Evolutionary conservation across 1,140 invertebrate genomes (phyloP).

Genomic region (Ganaspis sp.): DNA sequence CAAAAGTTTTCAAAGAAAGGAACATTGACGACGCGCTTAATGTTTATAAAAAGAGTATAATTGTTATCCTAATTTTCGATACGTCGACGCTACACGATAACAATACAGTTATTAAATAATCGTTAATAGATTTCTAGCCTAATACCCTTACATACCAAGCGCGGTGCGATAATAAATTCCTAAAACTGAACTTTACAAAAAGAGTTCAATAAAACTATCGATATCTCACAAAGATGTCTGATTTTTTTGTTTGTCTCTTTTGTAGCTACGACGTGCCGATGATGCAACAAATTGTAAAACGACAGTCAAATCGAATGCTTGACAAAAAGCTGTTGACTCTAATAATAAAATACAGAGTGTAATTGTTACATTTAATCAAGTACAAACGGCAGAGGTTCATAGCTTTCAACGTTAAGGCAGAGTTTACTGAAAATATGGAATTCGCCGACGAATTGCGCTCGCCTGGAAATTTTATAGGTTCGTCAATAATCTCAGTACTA

Average conservation of each 20-base stretch:
- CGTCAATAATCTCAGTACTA: neutral
- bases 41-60: neutral
- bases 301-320: neutral
- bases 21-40: constrained; percentile 41
- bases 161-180: constrained; percentile 34
- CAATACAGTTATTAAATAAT: constrained; percentile 26
- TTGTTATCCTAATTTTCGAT: constrained; percentile 9
- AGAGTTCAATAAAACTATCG: constrained; percentile 10
- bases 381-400: constrained; percentile 28
- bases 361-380: constrained; percentile 23
- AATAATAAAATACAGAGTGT: constrained; percentile 22
- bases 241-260: neutral
- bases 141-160: constrained; percentile 47
- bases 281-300: constrained; percentile 10
- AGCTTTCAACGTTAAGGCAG: constrained; percentile 5
- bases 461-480: neutral
- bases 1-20: constrained; percentile 28
- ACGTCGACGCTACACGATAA: constrained; percentile 30
- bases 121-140: constrained; percentile 34
- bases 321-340: neutral
- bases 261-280: constrained; percentile 16
- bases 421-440: neutral
- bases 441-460: neutral
- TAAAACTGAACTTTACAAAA: constrained; percentile 27
- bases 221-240: constrained; percentile 16